Conservation (phyloP, 2,797 vertebrate genomes). For the Crax fasciolata region DNA sequence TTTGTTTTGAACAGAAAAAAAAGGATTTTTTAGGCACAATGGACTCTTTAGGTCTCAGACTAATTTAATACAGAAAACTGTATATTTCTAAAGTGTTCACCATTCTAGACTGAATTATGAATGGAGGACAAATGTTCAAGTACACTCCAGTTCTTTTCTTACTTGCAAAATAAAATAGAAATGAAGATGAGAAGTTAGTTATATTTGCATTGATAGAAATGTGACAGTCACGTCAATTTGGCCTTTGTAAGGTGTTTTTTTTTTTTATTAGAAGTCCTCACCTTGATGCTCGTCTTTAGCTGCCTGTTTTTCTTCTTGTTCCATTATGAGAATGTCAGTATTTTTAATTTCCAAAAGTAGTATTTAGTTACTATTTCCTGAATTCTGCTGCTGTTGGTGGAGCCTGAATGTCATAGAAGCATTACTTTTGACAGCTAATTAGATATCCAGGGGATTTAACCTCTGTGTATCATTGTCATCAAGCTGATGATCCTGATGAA, state of each 20-base stretch:
- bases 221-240: not conserved
- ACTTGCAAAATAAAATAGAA: not conserved
- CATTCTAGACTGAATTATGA: not conserved
- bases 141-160: not conserved
- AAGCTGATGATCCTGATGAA: constrained; percentile 68
- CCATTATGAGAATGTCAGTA: not conserved
- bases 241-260: not conserved
- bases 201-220: not conserved
- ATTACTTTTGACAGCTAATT: constrained; percentile 45
- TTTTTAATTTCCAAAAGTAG: constrained; percentile 15
- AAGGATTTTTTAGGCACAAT: not conserved
- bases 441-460: constrained; percentile 61
- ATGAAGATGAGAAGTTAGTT: not conserved
- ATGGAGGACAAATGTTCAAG: not conserved
- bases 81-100: not conserved
- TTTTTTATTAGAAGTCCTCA: not conserved
- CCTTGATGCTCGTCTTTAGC: not conserved
- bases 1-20: not conserved
- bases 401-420: constrained; percentile 62
- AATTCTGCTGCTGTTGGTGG: constrained; percentile 48
- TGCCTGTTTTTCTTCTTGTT: constrained; percentile 42
- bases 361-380: constrained; percentile 29
- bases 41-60: not conserved
- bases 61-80: not conserved
- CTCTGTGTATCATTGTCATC: constrained; percentile 70